phyloP scores from a whole-genome alignment of 1,140 invertebrate species.

The Aphidius ervi region DNA sequence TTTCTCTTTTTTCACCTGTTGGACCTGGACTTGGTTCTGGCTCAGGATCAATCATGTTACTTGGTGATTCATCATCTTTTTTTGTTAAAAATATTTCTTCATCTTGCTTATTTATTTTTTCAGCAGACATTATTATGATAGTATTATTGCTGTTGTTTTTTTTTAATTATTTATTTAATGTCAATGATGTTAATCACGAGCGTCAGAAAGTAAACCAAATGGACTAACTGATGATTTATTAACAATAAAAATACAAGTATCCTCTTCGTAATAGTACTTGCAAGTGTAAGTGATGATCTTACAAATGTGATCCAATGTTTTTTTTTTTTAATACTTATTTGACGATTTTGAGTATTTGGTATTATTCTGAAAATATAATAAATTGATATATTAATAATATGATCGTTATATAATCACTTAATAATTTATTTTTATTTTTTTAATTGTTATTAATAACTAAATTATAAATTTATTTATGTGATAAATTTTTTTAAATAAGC shows the following conservation, averaged over 20 bases:
- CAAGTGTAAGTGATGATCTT: slow-evolving; percentile 57
- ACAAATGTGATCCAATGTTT: slow-evolving; percentile 55
- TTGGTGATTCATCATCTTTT: slow-evolving; percentile 71
- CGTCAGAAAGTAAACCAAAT: slow-evolving; percentile 22
- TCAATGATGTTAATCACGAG: slow-evolving; percentile 31
- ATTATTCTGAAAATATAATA: too few species aligned
- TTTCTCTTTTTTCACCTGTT: slow-evolving; percentile 86
- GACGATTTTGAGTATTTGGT: too few species aligned
- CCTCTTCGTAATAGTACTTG: slow-evolving; percentile 53
- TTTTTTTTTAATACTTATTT: not conserved
- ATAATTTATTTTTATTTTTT: too few species aligned
- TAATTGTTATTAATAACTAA: too few species aligned
- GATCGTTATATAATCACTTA: too few species aligned
- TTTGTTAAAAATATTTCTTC: slow-evolving; percentile 76
- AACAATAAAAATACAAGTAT: slow-evolving; percentile 55
- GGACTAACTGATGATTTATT: slow-evolving; percentile 54
- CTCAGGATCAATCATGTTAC: slow-evolving; percentile 64
- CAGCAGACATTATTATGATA: not conserved
- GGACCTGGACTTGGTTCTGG: slow-evolving; percentile 70
- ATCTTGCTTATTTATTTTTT: slow-evolving; percentile 67
- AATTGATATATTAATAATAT: too few species aligned
- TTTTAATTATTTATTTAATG: not conserved
- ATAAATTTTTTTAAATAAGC: too few species aligned
- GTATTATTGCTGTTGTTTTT: slow-evolving; percentile 6
- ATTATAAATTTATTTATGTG: too few species aligned